Conservation (phyloP, 2,113 vertebrate genomes). For the Bufo bufo region DNA sequence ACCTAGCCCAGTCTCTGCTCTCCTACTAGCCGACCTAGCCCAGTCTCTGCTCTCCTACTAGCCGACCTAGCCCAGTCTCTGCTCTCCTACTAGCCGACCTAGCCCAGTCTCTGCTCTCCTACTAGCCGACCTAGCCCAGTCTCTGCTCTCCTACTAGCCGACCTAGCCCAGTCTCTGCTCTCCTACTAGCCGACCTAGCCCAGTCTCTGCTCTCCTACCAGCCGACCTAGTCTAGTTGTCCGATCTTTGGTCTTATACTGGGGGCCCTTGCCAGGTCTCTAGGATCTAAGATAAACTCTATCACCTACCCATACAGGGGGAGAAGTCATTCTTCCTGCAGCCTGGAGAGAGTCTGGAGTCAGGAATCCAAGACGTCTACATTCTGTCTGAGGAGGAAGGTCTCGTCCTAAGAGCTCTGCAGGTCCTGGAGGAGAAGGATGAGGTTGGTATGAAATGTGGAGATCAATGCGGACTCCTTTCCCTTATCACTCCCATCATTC, state of each 20-base stretch:
- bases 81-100: background rate
- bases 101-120: background rate
- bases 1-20: background rate
- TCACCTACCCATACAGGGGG: constrained; percentile 72
- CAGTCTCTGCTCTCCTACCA: background rate
- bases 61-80: background rate
- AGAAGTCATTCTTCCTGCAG: constrained; percentile 88
- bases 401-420: constrained; percentile 83
- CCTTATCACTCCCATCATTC: constrained; percentile 22
- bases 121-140: background rate
- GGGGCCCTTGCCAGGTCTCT: background rate
- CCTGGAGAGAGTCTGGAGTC: constrained; percentile 80
- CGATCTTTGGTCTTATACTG: background rate
- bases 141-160: background rate
- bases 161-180: background rate
- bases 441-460: constrained; percentile 49
- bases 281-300: background rate
- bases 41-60: background rate
- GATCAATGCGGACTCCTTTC: background rate
- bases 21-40: background rate
- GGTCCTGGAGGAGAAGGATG: constrained; percentile 73
- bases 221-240: background rate
- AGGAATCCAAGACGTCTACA: constrained; percentile 84
- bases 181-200: background rate
- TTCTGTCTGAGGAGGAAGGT: constrained; percentile 87